Evolutionary conservation across 2,797 vertebrate species (phyloP).

Genomic region (Aselliscus stoliczkanus): DNA sequence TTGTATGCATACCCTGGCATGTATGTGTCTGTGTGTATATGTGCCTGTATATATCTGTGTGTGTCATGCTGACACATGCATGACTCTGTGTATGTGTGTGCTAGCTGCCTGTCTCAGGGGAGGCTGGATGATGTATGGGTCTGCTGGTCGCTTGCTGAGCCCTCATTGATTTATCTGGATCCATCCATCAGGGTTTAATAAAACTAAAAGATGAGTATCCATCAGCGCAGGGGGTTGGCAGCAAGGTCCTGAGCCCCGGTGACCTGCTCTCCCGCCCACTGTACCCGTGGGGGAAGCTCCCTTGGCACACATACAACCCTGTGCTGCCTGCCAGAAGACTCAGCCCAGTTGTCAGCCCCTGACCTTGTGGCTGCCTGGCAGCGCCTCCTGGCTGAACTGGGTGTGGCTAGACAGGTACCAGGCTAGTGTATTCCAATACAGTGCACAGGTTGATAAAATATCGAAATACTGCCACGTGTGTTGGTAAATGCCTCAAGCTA

Average conservation of each 20-base stretch:
- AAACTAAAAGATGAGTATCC: conserved; percentile 66
- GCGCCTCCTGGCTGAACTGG: neutral
- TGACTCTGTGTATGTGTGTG: neutral
- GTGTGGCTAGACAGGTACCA: neutral
- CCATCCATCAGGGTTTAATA: conserved; percentile 72
- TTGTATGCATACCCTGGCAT: neutral
- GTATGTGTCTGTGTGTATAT: neutral
- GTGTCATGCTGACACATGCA: neutral
- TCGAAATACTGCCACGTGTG: neutral
- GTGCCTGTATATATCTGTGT: neutral
- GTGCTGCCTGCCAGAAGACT: conserved; percentile 14
- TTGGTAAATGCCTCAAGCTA: neutral
- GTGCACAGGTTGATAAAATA: neutral
- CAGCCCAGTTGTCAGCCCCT: neutral
- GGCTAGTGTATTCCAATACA: neutral
- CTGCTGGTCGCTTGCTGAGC: conserved; percentile 46
- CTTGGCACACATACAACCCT: neutral
- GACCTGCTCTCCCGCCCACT: neutral
- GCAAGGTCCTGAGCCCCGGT: neutral
- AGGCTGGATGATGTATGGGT: conserved; percentile 57
- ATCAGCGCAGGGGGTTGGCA: conserved; percentile 33
- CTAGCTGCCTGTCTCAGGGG: conserved; percentile 1
- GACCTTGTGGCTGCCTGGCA: conserved; percentile 22
- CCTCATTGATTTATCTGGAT: conserved; percentile 69
- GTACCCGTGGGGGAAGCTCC: neutral